Conservation (phyloP, 2,797 vertebrate genomes). For the Lateolabrax maculatus region DNA sequence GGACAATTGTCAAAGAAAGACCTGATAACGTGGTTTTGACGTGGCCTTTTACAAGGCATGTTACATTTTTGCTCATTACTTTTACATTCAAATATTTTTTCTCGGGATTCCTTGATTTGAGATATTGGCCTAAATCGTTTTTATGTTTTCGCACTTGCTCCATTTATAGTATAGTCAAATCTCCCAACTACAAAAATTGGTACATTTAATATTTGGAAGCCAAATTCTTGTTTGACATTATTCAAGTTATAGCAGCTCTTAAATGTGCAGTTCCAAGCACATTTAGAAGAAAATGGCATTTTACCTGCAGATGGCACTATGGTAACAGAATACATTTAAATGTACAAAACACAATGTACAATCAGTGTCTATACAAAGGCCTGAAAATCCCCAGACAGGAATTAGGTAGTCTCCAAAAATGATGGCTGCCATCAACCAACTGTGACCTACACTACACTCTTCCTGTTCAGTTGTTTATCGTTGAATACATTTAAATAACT, state of each 20-base stretch:
- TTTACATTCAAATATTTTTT: no score
- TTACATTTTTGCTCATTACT: neutral
- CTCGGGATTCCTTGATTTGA: neutral
- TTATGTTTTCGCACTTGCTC: neutral
- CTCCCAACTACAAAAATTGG: neutral
- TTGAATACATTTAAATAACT: neutral
- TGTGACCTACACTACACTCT: neutral
- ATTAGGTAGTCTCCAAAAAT: neutral
- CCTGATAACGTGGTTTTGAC: neutral
- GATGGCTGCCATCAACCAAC: neutral
- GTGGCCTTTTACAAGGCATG: neutral
- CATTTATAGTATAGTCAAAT: neutral
- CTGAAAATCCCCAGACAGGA: neutral
- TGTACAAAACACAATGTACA: no score
- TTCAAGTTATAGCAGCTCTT: neutral
- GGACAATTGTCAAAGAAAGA: neutral
- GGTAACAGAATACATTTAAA: neutral
- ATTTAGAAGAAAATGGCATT: neutral
- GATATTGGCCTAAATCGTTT: neutral
- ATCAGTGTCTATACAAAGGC: neutral
- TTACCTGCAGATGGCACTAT: constrained; percentile 13
- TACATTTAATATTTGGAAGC: neutral
- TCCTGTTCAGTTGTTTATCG: neutral
- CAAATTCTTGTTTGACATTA: neutral
- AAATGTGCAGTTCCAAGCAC: neutral